Conservation (phyloP, 2,113 vertebrate genomes). For the Platycercus adscitus region DNA sequence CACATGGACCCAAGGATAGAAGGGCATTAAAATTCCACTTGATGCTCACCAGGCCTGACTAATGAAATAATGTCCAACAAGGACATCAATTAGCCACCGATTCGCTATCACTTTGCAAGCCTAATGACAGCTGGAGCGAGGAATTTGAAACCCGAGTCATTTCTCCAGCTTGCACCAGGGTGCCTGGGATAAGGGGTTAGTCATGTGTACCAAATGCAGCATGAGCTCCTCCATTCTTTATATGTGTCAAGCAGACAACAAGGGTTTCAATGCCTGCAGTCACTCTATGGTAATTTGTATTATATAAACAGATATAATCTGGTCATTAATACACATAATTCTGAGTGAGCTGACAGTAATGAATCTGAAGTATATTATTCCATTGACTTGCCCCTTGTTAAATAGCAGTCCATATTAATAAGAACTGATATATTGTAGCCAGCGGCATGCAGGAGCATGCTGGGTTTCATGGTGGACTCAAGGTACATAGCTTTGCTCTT, state of each 20-base stretch:
- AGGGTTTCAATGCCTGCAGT: conserved; percentile 52
- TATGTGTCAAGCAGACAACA: conserved; percentile 59
- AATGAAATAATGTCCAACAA: conserved; percentile 72
- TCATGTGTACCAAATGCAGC: conserved; percentile 65
- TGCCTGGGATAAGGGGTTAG: conserved; percentile 61
- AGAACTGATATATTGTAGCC: not conserved
- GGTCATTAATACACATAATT: conserved; percentile 72
- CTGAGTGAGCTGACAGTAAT: conserved; percentile 64
- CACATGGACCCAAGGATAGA: not conserved
- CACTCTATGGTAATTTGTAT: conserved; percentile 57
- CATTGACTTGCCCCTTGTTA: not conserved
- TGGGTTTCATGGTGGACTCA: not conserved
- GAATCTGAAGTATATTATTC: conserved; percentile 22
- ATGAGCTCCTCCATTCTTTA: conserved; percentile 68
- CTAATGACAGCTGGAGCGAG: conserved; percentile 63
- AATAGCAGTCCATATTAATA: not conserved
- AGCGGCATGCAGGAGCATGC: not conserved
- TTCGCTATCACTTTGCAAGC: not conserved
- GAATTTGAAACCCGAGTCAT: conserved; percentile 50
- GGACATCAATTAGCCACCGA: conserved; percentile 65
- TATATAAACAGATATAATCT: conserved; percentile 69
- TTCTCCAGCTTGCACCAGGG: conserved; percentile 37
- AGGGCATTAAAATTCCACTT: conserved; percentile 59
- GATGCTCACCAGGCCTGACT: conserved; percentile 62
- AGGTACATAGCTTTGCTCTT: not conserved